Conservation (phyloP, 2,888 invertebrate species). For the Andrena camellia region DNA sequence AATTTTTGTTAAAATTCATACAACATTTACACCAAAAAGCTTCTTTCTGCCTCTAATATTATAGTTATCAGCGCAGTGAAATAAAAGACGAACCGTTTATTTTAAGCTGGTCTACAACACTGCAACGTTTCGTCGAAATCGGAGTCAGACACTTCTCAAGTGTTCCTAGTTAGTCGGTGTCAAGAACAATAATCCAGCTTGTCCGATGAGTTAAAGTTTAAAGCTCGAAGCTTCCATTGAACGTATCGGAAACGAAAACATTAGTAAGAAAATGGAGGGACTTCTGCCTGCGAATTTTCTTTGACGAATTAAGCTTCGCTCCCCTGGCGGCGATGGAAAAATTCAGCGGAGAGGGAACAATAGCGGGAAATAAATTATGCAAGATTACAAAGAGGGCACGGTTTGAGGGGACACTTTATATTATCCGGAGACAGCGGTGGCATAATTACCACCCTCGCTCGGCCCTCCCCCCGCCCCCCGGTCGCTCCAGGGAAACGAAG, state of each 20-base stretch:
- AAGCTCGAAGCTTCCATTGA: too few relatives aligned
- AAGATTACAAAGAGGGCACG: constrained; percentile 82
- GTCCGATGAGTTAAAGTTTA: too few relatives aligned
- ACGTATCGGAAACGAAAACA: constrained; percentile 5
- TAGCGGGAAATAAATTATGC: constrained; percentile 85
- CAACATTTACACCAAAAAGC: too few relatives aligned
- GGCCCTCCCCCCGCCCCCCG: constrained; percentile 38
- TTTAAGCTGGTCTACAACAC: too few relatives aligned
- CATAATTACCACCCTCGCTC: constrained; percentile 81
- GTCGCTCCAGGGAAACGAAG: constrained; percentile 34
- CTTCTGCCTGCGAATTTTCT: constrained; percentile 62
- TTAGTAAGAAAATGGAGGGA: constrained; percentile 24
- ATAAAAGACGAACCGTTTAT: too few relatives aligned
- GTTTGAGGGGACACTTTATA: constrained; percentile 80
- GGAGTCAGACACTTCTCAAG: too few relatives aligned
- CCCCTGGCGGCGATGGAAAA: constrained; percentile 75
- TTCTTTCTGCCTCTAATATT: too few relatives aligned
- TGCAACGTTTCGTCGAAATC: too few relatives aligned
- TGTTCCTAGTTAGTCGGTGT: too few relatives aligned
- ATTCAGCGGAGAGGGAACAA: constrained; percentile 79
- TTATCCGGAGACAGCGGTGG: constrained; percentile 83
- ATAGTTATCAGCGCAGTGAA: too few relatives aligned
- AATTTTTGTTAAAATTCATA: too few relatives aligned
- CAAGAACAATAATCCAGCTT: too few relatives aligned
- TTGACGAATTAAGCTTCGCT: constrained; percentile 63